Conservation (phyloP, 2,888 invertebrate species). For the Agrochola circellaris region DNA sequence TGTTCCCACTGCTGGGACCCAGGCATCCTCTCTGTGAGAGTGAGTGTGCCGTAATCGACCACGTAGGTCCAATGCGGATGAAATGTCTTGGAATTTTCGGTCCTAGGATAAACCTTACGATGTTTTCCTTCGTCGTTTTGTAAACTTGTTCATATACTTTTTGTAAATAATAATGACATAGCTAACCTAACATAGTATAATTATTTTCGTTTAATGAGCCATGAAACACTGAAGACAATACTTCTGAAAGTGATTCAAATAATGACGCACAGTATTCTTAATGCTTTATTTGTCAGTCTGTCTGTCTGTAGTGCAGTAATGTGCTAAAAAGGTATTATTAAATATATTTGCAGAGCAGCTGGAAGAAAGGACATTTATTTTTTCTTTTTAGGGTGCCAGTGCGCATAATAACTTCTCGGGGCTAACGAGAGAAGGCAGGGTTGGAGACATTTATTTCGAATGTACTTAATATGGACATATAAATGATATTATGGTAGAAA, state of each 20-base stretch:
- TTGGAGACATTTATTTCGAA: conserved; percentile 4
- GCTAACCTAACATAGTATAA: not conserved
- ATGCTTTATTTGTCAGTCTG: conserved; percentile 54
- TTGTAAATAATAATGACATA: not conserved
- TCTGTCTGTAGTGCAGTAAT: conserved; percentile 61
- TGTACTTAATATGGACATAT: not conserved
- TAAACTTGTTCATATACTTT: too few species aligned
- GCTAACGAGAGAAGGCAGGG: not conserved
- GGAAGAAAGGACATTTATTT: conserved; percentile 27
- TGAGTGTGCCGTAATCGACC: too few species aligned
- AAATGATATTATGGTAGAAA: not conserved
- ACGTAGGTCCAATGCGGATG: too few species aligned
- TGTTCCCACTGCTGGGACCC: too few species aligned
- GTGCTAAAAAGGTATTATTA: conserved; percentile 61
- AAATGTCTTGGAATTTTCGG: too few species aligned
- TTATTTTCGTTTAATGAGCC: conserved; percentile 15
- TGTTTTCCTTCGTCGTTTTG: too few species aligned
- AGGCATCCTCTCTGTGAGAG: too few species aligned
- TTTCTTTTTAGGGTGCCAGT: conserved; percentile 31
- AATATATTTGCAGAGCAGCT: conserved; percentile 52
- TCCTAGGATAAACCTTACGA: too few species aligned
- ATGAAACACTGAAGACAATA: conserved; percentile 32
- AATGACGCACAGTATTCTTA: conserved; percentile 54
- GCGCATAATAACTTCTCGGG: conserved; percentile 46
- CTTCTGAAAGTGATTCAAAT: conserved; percentile 61